Evolutionary conservation across 2,888 invertebrate species (phyloP), one percentile per base, ranked within the genome.

Genomic region (Hypomecis atomaria): DNA sequence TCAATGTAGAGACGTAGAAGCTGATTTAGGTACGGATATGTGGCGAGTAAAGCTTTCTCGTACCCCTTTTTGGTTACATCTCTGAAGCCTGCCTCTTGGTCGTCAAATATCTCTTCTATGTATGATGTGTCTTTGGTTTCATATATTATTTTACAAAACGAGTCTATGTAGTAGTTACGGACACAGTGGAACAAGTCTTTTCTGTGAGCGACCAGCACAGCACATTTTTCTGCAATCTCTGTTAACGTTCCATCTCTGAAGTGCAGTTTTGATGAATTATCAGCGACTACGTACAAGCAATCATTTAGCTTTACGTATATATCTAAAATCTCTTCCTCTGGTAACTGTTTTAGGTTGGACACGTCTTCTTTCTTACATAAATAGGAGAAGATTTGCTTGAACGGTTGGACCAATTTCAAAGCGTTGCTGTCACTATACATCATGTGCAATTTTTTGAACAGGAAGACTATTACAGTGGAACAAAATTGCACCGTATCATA

Each of bases 1-100:
- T 90, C 89, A 0, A 91, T 78, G 45, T 77, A 88, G 0, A 91
- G 71, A 45, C 85, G 74, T n/a, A 91, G 7, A 5, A 88, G 72
- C 68, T 90, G 90, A 50, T 79, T 82, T 1, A 92, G 40, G 44
- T 77, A 89, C 0, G 90, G 87, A 67, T 88, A 91, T 0, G 87
- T 86, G 0, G 71, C 64, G 0, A 68, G 53, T 73, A 90, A 78
- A 0, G 77, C 73, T 13, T 73, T 73, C 0, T 71, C 65, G 11
- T 87, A 84, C 0, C 85, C 86, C 3, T 86, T 37, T 66, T 82
- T 88, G 10, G 85, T 84, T 0, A 84, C 79, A 0, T 77, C 82
- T 33, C 83, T 80, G 38, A 86, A 84, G 0, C 85, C 83, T 0
- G 71, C n/a, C 0, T 78, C 40, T 0, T 91, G 65, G 62, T 78